Conservation (phyloP, 2,888 invertebrate genomes). For the Escarpia spicata region DNA sequence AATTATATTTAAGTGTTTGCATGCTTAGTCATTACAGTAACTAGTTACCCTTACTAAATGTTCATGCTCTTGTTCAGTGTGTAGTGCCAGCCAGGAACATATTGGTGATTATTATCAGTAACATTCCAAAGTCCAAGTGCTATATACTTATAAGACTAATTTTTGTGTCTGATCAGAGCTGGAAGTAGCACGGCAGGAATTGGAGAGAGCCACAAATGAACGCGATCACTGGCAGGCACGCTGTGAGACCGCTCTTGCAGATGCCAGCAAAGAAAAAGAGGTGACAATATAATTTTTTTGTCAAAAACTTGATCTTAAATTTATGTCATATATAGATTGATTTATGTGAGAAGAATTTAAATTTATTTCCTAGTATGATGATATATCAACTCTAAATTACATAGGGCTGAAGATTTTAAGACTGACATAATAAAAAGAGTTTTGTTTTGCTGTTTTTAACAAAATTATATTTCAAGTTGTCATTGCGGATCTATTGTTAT, state of each 20-base stretch:
- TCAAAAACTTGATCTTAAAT: not conserved
- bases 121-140: not conserved
- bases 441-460: not conserved
- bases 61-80: not conserved
- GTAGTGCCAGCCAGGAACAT: not conserved
- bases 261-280: not conserved
- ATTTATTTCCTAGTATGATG: too few species aligned
- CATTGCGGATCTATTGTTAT: too few species aligned
- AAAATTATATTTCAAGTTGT: not conserved
- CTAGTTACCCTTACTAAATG: not conserved
- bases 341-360: too few species aligned
- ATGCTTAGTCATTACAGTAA: too few species aligned
- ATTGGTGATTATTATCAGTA: not conserved
- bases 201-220: not conserved
- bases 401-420: not conserved
- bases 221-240: not conserved
- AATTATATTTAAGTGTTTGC: too few species aligned
- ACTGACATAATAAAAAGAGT: not conserved
- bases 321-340: not conserved
- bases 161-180: not conserved
- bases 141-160: not conserved
- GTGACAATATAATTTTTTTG: not conserved
- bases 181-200: not conserved
- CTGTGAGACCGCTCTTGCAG: not conserved
- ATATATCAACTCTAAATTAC: too few species aligned